Evolutionary conservation across 2,113 vertebrate species (phyloP).

Genomic region (Acinonyx jubatus): DNA sequence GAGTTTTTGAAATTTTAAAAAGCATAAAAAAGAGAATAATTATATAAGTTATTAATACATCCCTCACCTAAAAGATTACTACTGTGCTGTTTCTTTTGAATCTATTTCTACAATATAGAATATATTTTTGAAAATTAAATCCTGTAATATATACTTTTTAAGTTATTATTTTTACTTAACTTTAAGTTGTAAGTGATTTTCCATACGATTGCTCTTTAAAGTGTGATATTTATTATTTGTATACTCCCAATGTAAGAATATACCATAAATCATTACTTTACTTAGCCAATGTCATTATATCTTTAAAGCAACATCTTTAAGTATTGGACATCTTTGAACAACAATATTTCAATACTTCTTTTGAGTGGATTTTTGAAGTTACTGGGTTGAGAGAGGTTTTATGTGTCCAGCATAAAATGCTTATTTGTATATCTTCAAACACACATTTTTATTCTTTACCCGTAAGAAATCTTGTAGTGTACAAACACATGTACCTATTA

Average conservation of each 20-base stretch:
- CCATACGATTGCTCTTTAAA: neutral
- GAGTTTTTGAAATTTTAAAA: neutral
- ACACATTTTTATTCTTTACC: neutral
- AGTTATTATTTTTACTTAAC: neutral
- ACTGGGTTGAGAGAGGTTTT: neutral
- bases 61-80: neutral
- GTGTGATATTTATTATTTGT: neutral
- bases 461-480: neutral
- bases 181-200: neutral
- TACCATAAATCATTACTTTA: neutral
- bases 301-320: neutral
- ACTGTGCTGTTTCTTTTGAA: neutral
- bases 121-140: neutral
- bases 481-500: neutral
- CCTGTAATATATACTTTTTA: neutral
- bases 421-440: constrained; percentile 11
- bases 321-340: neutral
- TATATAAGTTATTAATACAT: neutral
- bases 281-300: neutral
- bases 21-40: neutral
- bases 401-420: neutral
- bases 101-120: neutral
- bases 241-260: neutral
- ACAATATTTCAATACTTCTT: neutral
- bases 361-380: neutral